A percentile compares a stretch with the other conserved stretches of the same genome.
Evolutionary conservation across 2,888 invertebrate genomes (phyloP).

Genomic region (Megalurothrips usitatus): DNA sequence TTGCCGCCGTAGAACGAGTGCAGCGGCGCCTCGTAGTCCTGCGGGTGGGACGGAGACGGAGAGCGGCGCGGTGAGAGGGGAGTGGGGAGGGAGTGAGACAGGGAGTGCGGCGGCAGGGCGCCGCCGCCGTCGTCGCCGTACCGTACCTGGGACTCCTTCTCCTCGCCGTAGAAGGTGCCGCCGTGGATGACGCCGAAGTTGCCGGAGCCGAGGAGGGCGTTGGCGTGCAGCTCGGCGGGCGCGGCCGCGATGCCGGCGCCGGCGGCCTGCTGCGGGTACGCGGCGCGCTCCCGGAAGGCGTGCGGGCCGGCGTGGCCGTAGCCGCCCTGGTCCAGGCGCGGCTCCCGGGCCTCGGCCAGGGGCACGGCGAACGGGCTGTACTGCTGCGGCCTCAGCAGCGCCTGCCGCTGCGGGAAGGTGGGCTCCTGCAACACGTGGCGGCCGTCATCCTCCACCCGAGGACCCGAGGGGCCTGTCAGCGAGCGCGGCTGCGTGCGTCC

Average conservation of each 20-base stretch:
- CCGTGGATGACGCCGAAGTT: constrained; percentile 83
- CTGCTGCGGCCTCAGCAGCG: constrained; percentile 44
- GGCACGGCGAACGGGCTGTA: constrained; percentile 43
- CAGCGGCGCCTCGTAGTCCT: constrained; percentile 49
- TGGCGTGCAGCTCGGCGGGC: constrained; percentile 41
- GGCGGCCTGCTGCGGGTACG: constrained; percentile 32
- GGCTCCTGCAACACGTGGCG: constrained; percentile 48
- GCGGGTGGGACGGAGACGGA: constrained; percentile 33
- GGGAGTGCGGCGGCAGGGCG: no score
- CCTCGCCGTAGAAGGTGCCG: constrained; percentile 70
- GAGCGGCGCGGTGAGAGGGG: constrained; percentile 46
- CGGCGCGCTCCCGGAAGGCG: neutral
- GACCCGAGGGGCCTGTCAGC: neutral
- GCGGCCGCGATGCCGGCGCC: constrained; percentile 31
- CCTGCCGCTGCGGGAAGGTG: constrained; percentile 58
- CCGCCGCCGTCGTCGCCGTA: constrained; percentile 48
- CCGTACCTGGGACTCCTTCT: constrained; percentile 54
- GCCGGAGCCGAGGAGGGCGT: constrained; percentile 70
- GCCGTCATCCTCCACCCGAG: neutral
- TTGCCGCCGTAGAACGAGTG: constrained; percentile 58
- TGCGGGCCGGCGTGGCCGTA: neutral
- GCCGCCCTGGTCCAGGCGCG: neutral
- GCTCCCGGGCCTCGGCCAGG: constrained; percentile 41
- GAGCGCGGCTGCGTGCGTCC: no score
- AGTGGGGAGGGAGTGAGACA: no score